Conservation (phyloP, 2,888 invertebrate genomes). For the Drosophila fungiperda region DNA sequence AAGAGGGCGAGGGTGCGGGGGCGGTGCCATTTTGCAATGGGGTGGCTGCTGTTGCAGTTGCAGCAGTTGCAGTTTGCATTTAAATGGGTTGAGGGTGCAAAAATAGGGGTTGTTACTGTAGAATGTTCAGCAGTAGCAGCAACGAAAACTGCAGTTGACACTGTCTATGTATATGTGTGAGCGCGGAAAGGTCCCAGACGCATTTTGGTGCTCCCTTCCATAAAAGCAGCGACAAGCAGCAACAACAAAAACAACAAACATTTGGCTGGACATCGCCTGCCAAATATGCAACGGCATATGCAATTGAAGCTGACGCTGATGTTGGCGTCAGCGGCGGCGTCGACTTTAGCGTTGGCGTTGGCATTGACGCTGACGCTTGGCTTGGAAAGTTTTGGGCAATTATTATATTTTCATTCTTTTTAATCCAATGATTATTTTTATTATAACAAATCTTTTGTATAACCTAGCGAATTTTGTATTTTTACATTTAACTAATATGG, state of each 20-base stretch:
- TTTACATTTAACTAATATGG: background rate
- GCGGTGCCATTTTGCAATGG: slow-evolving; percentile 7
- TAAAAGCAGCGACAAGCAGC: slow-evolving; percentile 8
- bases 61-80: slow-evolving; percentile 28
- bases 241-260: slow-evolving; percentile 29
- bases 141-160: slow-evolving; percentile 56
- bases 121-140: slow-evolving; percentile 54
- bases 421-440: too few relatives aligned
- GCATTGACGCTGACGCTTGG: slow-evolving; percentile 14
- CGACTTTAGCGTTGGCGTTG: slow-evolving; percentile 8
- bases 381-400: background rate
- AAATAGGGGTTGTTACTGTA: slow-evolving; percentile 73
- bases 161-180: slow-evolving; percentile 28
- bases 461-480: too few relatives aligned
- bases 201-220: slow-evolving; percentile 52
- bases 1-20: slow-evolving; percentile 6
- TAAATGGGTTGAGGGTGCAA: slow-evolving; percentile 16
- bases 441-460: too few relatives aligned
- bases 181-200: slow-evolving; percentile 64
- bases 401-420: too few relatives aligned
- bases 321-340: slow-evolving; percentile 5
- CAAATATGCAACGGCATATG: slow-evolving; percentile 39
- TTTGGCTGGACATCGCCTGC: slow-evolving; percentile 19
- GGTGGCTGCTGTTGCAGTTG: slow-evolving; percentile 50
- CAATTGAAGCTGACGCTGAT: slow-evolving; percentile 37